These are phyloP conservation scores for Elysia chlorotica DNA, from an alignment of 1,140 invertebrate genomes.

Conservation along the genomic window DNA sequence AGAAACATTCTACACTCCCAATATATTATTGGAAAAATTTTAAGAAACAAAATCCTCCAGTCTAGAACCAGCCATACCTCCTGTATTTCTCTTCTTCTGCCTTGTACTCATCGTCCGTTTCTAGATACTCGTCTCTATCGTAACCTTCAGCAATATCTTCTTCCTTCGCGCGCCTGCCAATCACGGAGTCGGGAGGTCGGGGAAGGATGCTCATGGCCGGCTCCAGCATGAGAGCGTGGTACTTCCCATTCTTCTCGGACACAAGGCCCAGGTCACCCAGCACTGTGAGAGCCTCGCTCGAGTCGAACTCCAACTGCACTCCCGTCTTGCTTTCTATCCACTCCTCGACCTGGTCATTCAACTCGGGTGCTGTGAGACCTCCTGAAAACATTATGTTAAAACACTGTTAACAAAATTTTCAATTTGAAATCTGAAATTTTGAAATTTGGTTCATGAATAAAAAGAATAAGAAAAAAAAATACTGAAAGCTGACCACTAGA, in stretches of 20 bases:
- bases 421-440: no score
- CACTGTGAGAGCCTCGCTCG: slow-evolving; percentile 41
- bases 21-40: no score
- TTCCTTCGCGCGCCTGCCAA: slow-evolving; percentile 34
- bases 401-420: no score
- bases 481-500: no score
- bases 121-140: slow-evolving; percentile 50
- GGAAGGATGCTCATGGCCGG: slow-evolving; percentile 48
- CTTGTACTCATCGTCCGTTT: slow-evolving; percentile 52
- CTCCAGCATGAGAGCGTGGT: slow-evolving; percentile 45
- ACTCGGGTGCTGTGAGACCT: slow-evolving; percentile 35
- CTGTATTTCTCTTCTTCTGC: slow-evolving; percentile 43
- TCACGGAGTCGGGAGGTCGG: slow-evolving; percentile 39
- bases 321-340: slow-evolving; percentile 48
- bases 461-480: no score
- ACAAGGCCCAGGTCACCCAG: slow-evolving; percentile 50
- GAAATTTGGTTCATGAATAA: no score
- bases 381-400: no score
- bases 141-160: slow-evolving; percentile 51
- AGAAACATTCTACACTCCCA: no score
- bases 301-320: slow-evolving; percentile 43
- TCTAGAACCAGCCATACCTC: slow-evolving; percentile 55
- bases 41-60: no score
- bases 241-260: slow-evolving; percentile 35
- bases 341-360: slow-evolving; percentile 48